These are phyloP conservation scores for Drosophila ezoana DNA, from an alignment of 2,888 invertebrate species.

Conservation along the genomic window DNA sequence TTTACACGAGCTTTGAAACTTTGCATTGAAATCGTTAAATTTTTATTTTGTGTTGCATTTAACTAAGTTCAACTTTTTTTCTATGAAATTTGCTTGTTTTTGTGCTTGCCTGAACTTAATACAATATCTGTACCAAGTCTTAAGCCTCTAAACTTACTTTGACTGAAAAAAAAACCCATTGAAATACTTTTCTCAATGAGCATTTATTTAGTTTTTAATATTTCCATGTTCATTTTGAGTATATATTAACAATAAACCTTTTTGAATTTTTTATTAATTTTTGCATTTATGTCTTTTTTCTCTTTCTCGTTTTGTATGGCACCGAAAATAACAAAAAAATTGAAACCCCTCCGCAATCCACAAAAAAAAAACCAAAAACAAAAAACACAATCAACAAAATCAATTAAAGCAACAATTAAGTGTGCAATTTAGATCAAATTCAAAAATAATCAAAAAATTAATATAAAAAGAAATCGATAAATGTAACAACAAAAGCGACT, in stretches of 20 bases:
- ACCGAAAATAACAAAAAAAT: constrained; percentile 6
- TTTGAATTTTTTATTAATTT: constrained; percentile 30
- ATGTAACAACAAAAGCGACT: constrained; percentile 45
- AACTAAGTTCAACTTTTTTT: too few relatives aligned
- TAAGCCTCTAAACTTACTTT: too few relatives aligned
- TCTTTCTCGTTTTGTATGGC: constrained; percentile 59
- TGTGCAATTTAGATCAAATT: constrained; percentile 36
- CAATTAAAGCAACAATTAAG: constrained; percentile 12
- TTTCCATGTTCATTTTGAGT: neutral
- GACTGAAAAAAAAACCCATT: too few relatives aligned
- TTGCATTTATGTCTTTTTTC: constrained; percentile 47
- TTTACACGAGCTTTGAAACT: too few relatives aligned
- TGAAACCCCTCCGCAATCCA: constrained; percentile 25
- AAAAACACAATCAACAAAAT: constrained; percentile 3
- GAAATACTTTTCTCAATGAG: too few relatives aligned
- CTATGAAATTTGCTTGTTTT: too few relatives aligned
- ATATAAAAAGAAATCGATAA: constrained; percentile 14
- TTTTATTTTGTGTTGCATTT: too few relatives aligned
- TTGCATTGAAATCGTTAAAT: too few relatives aligned
- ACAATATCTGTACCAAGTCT: too few relatives aligned
- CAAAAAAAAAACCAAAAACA: constrained; percentile 22
- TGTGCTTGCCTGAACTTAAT: too few relatives aligned
- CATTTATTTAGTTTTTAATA: too few relatives aligned
- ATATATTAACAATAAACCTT: neutral
- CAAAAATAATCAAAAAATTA: constrained; percentile 14